Evolutionary conservation across 2,888 invertebrate genomes (phyloP).

Genomic region (Dryomyza anilis): DNA sequence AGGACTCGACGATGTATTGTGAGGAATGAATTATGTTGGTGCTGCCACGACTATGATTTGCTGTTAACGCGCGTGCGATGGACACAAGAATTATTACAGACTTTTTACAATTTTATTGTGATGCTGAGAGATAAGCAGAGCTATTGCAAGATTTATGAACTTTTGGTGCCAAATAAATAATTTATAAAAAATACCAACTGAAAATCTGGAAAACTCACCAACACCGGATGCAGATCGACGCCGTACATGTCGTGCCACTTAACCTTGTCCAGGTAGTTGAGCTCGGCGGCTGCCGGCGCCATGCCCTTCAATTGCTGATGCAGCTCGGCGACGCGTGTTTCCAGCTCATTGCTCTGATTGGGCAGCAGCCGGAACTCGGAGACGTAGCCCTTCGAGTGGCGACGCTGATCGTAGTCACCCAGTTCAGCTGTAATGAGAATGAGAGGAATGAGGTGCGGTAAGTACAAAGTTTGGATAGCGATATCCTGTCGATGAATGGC

Average conservation of each 20-base stretch:
- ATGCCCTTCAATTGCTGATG: conserved; percentile 80
- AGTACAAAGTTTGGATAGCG: too few relatives aligned
- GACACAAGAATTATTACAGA: too few relatives aligned
- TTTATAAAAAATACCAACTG: too few relatives aligned
- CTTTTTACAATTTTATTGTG: too few relatives aligned
- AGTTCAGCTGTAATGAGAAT: conserved; percentile 76
- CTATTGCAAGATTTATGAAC: too few relatives aligned
- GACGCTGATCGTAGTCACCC: conserved; percentile 89
- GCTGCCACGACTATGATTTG: too few relatives aligned
- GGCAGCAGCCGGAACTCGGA: conserved; percentile 93
- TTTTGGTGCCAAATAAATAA: too few relatives aligned
- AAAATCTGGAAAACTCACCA: conserved; percentile 70
- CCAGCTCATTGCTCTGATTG: conserved; percentile 90
- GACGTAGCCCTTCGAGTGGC: conserved; percentile 88
- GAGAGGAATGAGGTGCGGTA: neutral
- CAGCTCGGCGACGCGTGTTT: conserved; percentile 83
- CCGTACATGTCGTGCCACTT: conserved; percentile 99
- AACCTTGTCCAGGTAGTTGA: conserved; percentile 94
- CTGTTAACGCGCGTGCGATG: too few relatives aligned
- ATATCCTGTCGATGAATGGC: too few relatives aligned
- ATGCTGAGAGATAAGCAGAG: too few relatives aligned
- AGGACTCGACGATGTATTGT: neutral
- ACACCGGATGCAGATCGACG: conserved; percentile 93
- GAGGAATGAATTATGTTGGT: neutral
- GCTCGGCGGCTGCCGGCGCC: conserved; percentile 86